phyloP scores from a whole-genome alignment of 2,113 vertebrate species.

The Gracilinanus agilis region DNA sequence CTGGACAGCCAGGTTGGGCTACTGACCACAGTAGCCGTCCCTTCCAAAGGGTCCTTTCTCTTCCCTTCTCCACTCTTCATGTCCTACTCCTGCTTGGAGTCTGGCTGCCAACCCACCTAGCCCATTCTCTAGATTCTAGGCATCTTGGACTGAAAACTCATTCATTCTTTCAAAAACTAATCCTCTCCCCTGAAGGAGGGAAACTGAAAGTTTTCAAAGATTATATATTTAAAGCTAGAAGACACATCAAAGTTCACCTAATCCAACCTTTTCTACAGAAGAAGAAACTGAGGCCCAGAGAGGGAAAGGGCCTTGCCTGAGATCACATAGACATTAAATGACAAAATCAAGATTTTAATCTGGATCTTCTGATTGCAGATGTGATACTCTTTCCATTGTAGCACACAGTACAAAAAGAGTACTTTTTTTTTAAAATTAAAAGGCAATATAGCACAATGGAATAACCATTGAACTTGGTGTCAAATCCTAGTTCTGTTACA shows the following conservation, averaged over 20 bases:
- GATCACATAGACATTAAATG: not conserved
- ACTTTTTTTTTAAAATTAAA: too few relatives aligned
- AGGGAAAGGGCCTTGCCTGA: not conserved
- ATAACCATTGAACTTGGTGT: not conserved
- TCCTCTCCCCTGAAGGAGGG: not conserved
- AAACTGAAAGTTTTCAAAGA: not conserved
- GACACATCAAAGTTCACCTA: not conserved
- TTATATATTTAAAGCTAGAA: not conserved
- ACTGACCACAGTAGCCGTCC: not conserved
- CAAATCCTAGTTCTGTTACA: not conserved
- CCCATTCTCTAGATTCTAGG: not conserved
- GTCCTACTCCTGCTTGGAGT: not conserved
- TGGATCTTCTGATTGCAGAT: not conserved
- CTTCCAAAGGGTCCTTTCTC: not conserved
- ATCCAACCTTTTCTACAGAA: not conserved
- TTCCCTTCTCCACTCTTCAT: not conserved
- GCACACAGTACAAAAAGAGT: not conserved
- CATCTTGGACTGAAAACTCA: not conserved
- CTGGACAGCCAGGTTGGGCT: not conserved
- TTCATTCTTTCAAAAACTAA: not conserved
- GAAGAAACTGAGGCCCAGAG: not conserved
- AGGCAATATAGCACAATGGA: not conserved
- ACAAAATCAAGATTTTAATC: not conserved
- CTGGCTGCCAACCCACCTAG: not conserved
- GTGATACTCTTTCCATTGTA: not conserved